Evolutionary conservation across 2,888 invertebrate genomes (phyloP).

Genomic region (Ophion slaviceki): DNA sequence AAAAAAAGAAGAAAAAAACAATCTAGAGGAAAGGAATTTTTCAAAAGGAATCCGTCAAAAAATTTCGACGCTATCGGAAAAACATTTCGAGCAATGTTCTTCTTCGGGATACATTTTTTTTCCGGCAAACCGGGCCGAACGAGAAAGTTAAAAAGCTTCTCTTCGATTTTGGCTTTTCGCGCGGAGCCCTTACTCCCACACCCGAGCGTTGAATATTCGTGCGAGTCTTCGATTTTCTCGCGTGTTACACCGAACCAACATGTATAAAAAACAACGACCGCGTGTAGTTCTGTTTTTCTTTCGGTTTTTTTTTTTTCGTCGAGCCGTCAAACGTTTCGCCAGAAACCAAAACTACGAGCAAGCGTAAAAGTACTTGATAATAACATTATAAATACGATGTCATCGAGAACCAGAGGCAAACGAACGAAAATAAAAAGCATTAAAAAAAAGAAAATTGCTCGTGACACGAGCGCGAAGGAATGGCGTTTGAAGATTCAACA

Average conservation of each 20-base stretch:
- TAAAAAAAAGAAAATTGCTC: constrained; percentile 16
- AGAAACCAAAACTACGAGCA: constrained; percentile 13
- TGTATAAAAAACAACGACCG: no score
- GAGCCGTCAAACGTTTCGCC: neutral
- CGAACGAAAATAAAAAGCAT: neutral
- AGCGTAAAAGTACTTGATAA: constrained; percentile 35
- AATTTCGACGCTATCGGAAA: neutral
- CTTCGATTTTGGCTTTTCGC: constrained; percentile 7
- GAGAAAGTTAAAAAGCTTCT: neutral
- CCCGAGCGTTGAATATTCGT: neutral
- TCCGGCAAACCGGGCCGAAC: neutral
- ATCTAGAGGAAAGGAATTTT: neutral
- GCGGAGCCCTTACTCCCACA: neutral
- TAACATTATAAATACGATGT: neutral
- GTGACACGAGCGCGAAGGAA: neutral
- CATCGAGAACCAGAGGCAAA: neutral
- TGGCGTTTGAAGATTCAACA: neutral
- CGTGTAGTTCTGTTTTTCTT: neutral
- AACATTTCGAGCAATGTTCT: neutral
- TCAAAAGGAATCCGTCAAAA: neutral
- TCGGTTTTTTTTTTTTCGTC: neutral
- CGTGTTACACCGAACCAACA: no score
- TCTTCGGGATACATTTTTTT: neutral
- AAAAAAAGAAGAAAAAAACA: neutral
- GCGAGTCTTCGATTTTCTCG: neutral